Base-by-base conservation (phyloP, 2,113 vertebrate genomes). In the Lamprologus ornatipinnis region DNA sequence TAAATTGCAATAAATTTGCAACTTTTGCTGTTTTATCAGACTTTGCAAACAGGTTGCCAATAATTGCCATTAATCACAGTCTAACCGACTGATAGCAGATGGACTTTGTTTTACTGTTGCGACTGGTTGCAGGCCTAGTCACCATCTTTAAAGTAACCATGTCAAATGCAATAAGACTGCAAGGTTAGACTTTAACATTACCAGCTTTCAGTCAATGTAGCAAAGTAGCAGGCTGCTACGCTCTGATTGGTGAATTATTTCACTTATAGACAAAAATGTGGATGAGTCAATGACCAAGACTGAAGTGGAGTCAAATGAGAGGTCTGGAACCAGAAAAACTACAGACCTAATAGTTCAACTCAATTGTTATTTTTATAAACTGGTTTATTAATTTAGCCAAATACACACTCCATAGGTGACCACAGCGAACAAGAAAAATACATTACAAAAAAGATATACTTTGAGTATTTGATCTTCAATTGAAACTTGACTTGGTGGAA, bases 181-280 rank as follows among this genome's bases (percentile, higher is more conserved):
- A 68, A 68, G 33, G 31, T 65, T 63, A 35, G 60, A 68, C 33
- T 37, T 65, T 5, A 21, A 21, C 33, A 65, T 65, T 65, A 13
- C 19, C 1, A 37, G 0, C 33, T 65, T 21, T 65, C 60, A 65
- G 33, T 37, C 6, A 37, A 37, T 21, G 63, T 21, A 37, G 19
- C 19, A 63, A 13, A 0, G 10, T 65, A 37, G 33, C 63, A 0
- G 63, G 19, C 6, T 35, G 28, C 6, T 65, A 37, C 0, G 1
- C 60, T 35, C 2, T 65, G 31, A 65, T 37, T 65, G 60, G 31
- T 2, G 15, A 65, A 65, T 35, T 35, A 65, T 65, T 65, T 65
- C 10, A n/a, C 17, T 37, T 0, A 5, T 12, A 65, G 0, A n/a
- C 31, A 65, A 12, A 65, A 35, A 65, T 65, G 17, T 35, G 31